Percentiles rank a stretch among this genome's conserved stretches.
Evolutionary conservation across 2,113 vertebrate genomes (phyloP).

Genomic region (Nothoprocta perdicaria): DNA sequence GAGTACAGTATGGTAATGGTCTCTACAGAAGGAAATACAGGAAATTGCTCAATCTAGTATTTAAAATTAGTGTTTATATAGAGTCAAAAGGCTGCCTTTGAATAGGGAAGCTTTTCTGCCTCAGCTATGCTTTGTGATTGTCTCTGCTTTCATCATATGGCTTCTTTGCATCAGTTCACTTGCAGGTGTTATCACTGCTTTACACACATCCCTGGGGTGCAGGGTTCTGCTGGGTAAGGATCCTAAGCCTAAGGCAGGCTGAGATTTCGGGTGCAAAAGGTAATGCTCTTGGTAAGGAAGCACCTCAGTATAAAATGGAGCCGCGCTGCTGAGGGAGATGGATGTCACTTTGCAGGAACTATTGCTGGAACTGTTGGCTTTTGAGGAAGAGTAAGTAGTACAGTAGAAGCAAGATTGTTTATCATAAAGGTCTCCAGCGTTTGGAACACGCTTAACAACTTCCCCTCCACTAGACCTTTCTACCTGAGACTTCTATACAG

Average conservation of each 20-base stretch:
- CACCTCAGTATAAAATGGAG: background rate
- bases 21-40: background rate
- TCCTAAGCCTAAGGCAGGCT: background rate
- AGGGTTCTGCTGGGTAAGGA: background rate
- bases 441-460: background rate
- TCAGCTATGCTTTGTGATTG: background rate
- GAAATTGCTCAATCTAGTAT: background rate
- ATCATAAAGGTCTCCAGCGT: accelerated
- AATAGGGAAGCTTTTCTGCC: background rate
- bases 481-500: background rate
- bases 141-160: background rate
- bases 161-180: background rate
- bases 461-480: background rate
- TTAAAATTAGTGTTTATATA: background rate
- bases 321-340: background rate
- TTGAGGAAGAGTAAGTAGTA: background rate
- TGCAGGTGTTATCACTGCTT: no score
- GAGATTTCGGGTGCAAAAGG: background rate
- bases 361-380: background rate
- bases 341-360: background rate
- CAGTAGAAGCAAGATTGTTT: background rate
- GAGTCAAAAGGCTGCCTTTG: background rate
- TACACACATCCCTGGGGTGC: no score
- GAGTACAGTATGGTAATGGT: background rate
- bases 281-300: background rate